Base-by-base conservation (phyloP, 2,797 vertebrate species). In the Myioborus miniatus region DNA sequence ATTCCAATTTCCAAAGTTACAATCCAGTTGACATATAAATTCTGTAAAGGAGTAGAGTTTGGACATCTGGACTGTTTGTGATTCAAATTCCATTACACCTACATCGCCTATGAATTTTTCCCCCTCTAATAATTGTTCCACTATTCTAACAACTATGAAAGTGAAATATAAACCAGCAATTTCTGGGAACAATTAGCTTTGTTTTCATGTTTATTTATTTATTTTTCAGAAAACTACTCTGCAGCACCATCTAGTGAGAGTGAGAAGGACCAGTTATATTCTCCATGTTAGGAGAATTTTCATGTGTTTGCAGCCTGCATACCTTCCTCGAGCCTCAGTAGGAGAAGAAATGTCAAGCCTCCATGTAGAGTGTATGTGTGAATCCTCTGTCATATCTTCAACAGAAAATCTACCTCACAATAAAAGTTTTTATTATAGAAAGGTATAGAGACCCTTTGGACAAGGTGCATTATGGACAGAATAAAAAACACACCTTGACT, bases 191-290 rank as follows among this genome's bases (percentile, higher is more conserved):
- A 69, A 53, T 39, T 84, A 78, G 6, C 12, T 82, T 87, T 83
- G 37, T 4, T 29, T 44, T 74, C 65, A 14, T 44, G 30, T 70
- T 65, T 94, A 18, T 82, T 87, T 85, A 69, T 82, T 81, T 90
- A 71, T 84, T 94, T 95, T 78, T 34, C 53, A 34, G 49, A 83
- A 93, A 82, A 82, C 72, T 88, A 30, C 92, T 95, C 79, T 93
- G 82, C 63, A 94, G 96, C 94, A 88, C 94, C 94, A 93, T 93
- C 94, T 97, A 96, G 94, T 72, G 94, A 95, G 62, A 80, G 27
- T 53, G 34, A 87, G n/a, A 90, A 88, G 13, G 30, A 79, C 64
- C 68, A 46, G 18, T 82, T 43, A 16, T 4, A 53, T 9, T 62
- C 94, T 49, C 82, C 79, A 83, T 70, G 16, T 86, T 56, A 56